Base-by-base conservation (phyloP, 2,888 invertebrate genomes). In the Thumatha senex region DNA sequence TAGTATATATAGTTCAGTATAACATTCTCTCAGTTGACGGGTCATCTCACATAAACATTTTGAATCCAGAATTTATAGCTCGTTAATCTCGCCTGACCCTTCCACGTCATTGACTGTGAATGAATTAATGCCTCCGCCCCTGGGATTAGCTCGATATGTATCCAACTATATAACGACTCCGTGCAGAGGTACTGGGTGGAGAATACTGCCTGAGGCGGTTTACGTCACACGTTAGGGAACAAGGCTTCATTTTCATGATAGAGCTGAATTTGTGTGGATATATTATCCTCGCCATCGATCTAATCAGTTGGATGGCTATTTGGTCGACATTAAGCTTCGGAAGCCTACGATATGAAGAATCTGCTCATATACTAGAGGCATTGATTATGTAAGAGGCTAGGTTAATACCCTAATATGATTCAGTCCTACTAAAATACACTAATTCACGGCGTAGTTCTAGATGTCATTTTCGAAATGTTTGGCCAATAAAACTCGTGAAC, bases 41-140 rank as follows among this genome's bases (percentile, higher is more conserved):
- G 64, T 58, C 71, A 63, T 57, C 58, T 70, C 56, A 48, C 54
- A 50, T 61, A 61, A 70, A 61, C 54, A 54, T 46, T 59, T 61
- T 64, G 67, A 70, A 58, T 58, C 71, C 54, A 45, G 56, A 70
- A 67, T 70, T 70, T 70, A 70, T 70, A 61, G 69, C 68, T 78
- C 80, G 73, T 82, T 82, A 78, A 81, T 81, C 80, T 74, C 70
- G 64, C 55, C 73, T 72, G 80, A 75, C 82, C 80, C 81, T 81
- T 82, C 74, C 74, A 55, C 72, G 66, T 77, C 80, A 81, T 79
- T 76, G 79, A 71, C 54, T 63, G 52, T 58, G 67, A 69, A 76
- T 78, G 74, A 76, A 70, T 73, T 73, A 76, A 66, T 63, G 68
- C 51, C 54, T 51, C 36, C 38, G 30, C 56, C 54, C 43, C 24